A percentile compares a stretch with the other conserved stretches of the same genome.
Conservation (phyloP, 2,113 vertebrate species). For the Calcarius ornatus region DNA sequence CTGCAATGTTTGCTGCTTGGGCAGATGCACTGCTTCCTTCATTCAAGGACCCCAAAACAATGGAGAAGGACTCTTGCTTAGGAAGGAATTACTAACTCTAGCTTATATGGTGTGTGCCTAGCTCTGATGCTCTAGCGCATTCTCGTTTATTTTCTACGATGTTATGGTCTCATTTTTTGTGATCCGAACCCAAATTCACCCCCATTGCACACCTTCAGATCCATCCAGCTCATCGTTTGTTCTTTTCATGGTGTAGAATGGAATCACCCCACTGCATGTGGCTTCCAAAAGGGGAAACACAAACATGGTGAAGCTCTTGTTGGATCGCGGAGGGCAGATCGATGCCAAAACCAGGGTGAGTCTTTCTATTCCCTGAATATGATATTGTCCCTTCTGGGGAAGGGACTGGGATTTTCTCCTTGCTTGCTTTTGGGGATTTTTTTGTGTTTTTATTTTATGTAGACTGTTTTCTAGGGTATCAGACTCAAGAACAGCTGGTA, state of each 20-base stretch:
- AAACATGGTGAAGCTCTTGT: slow-evolving; percentile 94
- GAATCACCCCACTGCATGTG: slow-evolving; percentile 95
- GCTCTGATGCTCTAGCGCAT: neutral
- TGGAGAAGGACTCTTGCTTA: neutral
- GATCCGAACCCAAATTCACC: neutral
- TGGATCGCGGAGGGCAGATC: slow-evolving; percentile 95
- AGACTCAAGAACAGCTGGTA: neutral
- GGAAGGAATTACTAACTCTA: slow-evolving; percentile 13
- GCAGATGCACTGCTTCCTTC: neutral
- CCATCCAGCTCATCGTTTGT: slow-evolving; percentile 62
- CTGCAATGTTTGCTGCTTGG: slow-evolving; percentile 15
- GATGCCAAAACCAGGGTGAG: slow-evolving; percentile 98
- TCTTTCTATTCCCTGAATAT: slow-evolving; percentile 56
- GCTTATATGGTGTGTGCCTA: slow-evolving; percentile 7
- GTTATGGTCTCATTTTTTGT: slow-evolving; percentile 20
- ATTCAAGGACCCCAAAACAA: neutral
- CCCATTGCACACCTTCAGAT: neutral
- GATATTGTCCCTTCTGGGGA: neutral
- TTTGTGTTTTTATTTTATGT: neutral
- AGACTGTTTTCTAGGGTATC: neutral
- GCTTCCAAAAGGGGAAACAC: slow-evolving; percentile 97
- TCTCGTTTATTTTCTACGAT: slow-evolving; percentile 3
- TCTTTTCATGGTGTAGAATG: slow-evolving; percentile 84
- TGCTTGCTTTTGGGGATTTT: neutral
- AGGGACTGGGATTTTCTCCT: neutral